Base-by-base conservation (phyloP, 2,797 vertebrate species). In the Nannoperca obscura region DNA sequence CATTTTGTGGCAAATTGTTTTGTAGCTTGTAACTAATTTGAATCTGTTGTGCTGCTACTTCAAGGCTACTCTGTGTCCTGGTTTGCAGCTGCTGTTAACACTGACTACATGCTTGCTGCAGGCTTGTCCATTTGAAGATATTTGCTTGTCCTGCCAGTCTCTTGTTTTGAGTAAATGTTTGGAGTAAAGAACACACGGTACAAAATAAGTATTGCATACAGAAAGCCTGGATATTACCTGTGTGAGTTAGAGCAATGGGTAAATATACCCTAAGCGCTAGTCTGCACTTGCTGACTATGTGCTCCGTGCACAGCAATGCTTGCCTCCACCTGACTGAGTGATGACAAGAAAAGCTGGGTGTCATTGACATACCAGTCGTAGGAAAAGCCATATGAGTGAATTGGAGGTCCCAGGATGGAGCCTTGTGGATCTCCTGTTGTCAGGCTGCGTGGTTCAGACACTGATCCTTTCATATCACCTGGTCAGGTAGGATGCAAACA, bases 91-190 rank as follows among this genome's bases (percentile, higher is more conserved):
- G 40, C 14, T 58, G 46, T 76, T 52, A 54, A 71, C 40, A 13
- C 14, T 49, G 63, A 78, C 54, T 64, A 15, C 44, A 55, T 70
- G 62, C 61, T 76, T 62, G 50, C 32, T 63, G 17, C 32, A 61
- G 38, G 32, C 62, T 59, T 74, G 14, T 86, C 22, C 0, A 0
- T 64, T 13, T 71, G 49, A 75, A 65, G 6, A 22, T 75, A 71
- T 76, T 67, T 67, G 27, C 83, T 67, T 80, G 58, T 83, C 2
- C 46, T 49, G 6, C 54, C 24, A 1, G 27, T 60, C 5, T 19
- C 59, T 46, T 74, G 30, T 62, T 78, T 63, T 68, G 3, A 59
- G 27, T 72, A 22, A 72, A 55, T 66, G 50, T 54, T 52, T 71
- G 2, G 69, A 42, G n/a, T 34, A 60, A 61, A 64, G 30, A 38